Evolutionary conservation across 2,113 vertebrate species (phyloP).

Genomic region (Nerophis lumbriciformis): DNA sequence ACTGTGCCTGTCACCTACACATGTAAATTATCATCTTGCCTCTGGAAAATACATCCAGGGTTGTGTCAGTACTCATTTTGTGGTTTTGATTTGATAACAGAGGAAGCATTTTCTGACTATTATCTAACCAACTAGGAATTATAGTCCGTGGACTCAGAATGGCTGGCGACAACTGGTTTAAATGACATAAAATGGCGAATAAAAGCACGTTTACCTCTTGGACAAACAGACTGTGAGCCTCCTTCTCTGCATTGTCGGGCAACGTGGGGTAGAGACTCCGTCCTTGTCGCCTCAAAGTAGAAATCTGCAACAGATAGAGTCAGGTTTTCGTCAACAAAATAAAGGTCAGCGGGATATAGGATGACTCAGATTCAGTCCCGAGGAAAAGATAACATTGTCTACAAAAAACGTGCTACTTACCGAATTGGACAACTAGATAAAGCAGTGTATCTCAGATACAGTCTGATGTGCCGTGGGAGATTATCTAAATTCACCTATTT

Average conservation of each 20-base stretch:
- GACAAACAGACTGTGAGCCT: constrained; percentile 91
- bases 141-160: too few relatives aligned
- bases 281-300: constrained; percentile 81
- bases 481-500: too few relatives aligned
- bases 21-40: too few relatives aligned
- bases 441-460: too few relatives aligned
- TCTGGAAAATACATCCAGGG: too few relatives aligned
- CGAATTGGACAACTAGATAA: background rate
- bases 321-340: background rate
- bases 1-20: too few relatives aligned
- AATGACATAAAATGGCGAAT: background rate
- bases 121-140: too few relatives aligned
- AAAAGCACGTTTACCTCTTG: constrained; percentile 78
- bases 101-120: too few relatives aligned
- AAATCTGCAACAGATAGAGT: constrained; percentile 73
- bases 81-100: too few relatives aligned
- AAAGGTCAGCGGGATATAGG: constrained; percentile 11
- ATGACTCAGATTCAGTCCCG: background rate
- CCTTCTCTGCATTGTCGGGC: constrained; percentile 84
- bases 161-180: background rate
- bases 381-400: background rate
- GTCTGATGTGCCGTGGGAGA: too few relatives aligned
- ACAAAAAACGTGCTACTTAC: background rate
- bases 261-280: constrained; percentile 85
- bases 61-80: too few relatives aligned